Evolutionary conservation across 2,113 vertebrate species (phyloP), one percentile per base, ranked within the genome.

Genomic region (Vombatus ursinus): DNA sequence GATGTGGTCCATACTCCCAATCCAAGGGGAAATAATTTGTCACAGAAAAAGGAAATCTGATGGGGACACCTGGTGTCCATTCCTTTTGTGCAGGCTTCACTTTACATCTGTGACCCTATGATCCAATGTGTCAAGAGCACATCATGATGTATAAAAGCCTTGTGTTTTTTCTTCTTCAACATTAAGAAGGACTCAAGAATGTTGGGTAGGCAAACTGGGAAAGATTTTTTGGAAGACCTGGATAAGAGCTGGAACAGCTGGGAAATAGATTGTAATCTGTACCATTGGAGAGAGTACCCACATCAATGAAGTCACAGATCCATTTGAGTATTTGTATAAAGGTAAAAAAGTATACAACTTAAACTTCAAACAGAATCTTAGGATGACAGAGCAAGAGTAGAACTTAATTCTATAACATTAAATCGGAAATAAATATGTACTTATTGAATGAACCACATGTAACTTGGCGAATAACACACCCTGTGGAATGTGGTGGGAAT

Each of bases 381-480:
- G 68, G n/a, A 44, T 84, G 19, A 84, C 16, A 68, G 28, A 44
- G n/a, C 68, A 84, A 54, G 90, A 94, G 94, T 51, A 5, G 91
- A 96, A 95, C 3, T 26, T 96, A 90, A 95, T 22, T 23, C 7
- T 95, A 1, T 51, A 50, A 11, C 93, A 92, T 90, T 92, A 52
- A 92, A 94, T 94, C 54, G 12, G 52, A 89, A 51, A 7, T 52
- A 92, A 37, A 0, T 54, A 84, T 49, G 57, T 48, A 92, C 1
- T 2, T 84, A 84, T 84, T 84, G n/a, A 84, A n/a, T 84, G 68
- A 84, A 84, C 68, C 68, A 44, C 68, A 84, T 84, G 68, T 8
- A 44, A 84, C 68, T 84, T 84, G 68, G 68, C 19, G 19, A 84
- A 84, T 84, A 84, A 84, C n/a, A 23, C 10, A 93, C 3, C 24